Base-by-base conservation (phyloP, 1,140 invertebrate species). In the Cyclina sinensis region DNA sequence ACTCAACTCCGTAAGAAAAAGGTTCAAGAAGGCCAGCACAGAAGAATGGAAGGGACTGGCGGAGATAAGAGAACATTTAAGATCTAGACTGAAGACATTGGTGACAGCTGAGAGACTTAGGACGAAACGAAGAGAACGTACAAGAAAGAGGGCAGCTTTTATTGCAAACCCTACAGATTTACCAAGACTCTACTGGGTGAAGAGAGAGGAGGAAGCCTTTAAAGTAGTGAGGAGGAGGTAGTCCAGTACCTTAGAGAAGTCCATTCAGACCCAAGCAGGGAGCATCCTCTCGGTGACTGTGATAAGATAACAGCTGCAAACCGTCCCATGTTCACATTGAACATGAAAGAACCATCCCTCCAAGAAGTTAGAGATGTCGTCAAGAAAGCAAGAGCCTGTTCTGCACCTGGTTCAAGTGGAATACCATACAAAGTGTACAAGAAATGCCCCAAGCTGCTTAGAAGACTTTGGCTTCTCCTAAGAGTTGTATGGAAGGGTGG, bases 361-460 rank as follows among this genome's bases (percentile, higher is more conserved):
- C 51, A 74, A n/a, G 70, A 76, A 27, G 11, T 70, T 11, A 27
- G 24, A 21, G 65, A 84, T 5, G 37, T 84, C 5, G 81, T 74
- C 12, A 46, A 54, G 83, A 85, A 76, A 30, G 83, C 68, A 48
- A 48, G 46, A 32, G 7, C 65, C 4, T n/a, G 37, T 24, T 74
- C 68, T 48, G 32, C 74, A 21, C 74, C 32, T 21, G 74, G n/a
- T n/a, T n/a, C n/a, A n/a, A n/a, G n/a, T n/a, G n/a, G n/a, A n/a
- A n/a, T n/a, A n/a, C n/a, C n/a, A n/a, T n/a, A n/a, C n/a, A n/a
- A n/a, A n/a, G n/a, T n/a, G n/a, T n/a, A n/a, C n/a, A n/a, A n/a
- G n/a, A n/a, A n/a, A n/a, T n/a, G n/a, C n/a, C n/a, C n/a, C n/a
- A n/a, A n/a, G n/a, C n/a, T n/a, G n/a, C n/a, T 84, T 5, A 73